Evolutionary conservation across 2,113 vertebrate species (phyloP).

Genomic region (rabbit (Oryctolagus cuniculus)): DNA sequence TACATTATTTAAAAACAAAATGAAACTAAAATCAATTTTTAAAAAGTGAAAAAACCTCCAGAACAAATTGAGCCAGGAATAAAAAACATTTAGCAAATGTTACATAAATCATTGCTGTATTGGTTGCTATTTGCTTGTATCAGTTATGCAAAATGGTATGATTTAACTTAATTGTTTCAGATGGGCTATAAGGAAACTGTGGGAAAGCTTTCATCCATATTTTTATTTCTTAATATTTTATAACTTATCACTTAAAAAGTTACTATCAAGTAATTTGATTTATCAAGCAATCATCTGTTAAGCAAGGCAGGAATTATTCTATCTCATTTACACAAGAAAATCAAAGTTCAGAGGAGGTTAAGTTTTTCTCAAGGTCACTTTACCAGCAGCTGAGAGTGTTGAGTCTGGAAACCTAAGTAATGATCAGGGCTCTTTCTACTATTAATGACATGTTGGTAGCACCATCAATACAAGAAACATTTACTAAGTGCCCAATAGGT

Average conservation of each 20-base stretch:
- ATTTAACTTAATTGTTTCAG: conserved; percentile 1
- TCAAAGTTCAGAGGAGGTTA: background rate
- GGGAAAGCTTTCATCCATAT: background rate
- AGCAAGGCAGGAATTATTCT: background rate
- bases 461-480: background rate
- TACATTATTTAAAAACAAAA: too few species aligned
- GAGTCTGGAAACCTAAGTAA: background rate
- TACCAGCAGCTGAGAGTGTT: background rate
- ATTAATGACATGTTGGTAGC: background rate
- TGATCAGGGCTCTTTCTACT: background rate
- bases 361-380: background rate
- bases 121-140: background rate
- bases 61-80: background rate
- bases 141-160: conserved; percentile 7
- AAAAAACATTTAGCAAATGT: background rate
- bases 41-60: background rate
- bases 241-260: conserved; percentile 44
- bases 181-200: background rate
- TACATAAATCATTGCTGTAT: background rate
- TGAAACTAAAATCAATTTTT: too few species aligned
- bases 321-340: conserved; percentile 34
- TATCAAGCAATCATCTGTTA: conserved; percentile 29
- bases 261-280: background rate
- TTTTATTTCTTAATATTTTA: conserved; percentile 43
- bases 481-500: background rate